phyloP scores from a whole-genome alignment of 2,888 invertebrate species.

The Diarsia mendica region DNA sequence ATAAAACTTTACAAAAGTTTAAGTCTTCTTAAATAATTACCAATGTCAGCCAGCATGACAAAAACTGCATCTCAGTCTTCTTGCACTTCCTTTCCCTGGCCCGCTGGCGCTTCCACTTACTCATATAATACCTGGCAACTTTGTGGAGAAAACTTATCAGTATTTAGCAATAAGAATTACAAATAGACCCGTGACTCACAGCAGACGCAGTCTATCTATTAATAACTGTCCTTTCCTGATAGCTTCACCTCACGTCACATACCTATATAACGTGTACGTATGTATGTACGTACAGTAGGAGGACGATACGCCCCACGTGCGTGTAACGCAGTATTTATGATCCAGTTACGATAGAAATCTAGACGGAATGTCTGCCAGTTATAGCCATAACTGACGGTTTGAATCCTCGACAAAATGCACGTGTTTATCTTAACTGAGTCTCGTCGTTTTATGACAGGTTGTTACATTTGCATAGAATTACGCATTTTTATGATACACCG shows the following conservation, averaged over 20 bases:
- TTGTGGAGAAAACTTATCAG: constrained; percentile 27
- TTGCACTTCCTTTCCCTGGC: not conserved
- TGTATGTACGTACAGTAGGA: not conserved
- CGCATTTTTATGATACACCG: not conserved
- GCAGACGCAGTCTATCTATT: constrained; percentile 29
- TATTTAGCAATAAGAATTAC: constrained; percentile 31
- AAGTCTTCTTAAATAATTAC: no score
- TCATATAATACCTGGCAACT: constrained; percentile 8
- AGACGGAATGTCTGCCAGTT: constrained; percentile 34
- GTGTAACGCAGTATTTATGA: constrained; percentile 19
- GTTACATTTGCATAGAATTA: not conserved
- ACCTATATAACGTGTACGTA: not conserved
- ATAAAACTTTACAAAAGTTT: no score
- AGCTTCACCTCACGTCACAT: constrained; percentile 25
- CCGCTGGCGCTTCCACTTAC: not conserved
- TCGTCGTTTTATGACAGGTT: not conserved
- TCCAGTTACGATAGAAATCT: constrained; percentile 31
- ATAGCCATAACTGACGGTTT: constrained; percentile 3
- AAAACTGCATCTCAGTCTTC: no score
- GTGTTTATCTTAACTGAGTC: constrained; percentile 12
- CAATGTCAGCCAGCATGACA: no score
- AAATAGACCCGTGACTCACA: constrained; percentile 41
- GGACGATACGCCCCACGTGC: constrained; percentile 32
- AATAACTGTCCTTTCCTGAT: constrained; percentile 46
- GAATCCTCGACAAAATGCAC: constrained; percentile 3